phyloP scores from a whole-genome alignment of 2,888 invertebrate genomes.

The Noctua comes region DNA sequence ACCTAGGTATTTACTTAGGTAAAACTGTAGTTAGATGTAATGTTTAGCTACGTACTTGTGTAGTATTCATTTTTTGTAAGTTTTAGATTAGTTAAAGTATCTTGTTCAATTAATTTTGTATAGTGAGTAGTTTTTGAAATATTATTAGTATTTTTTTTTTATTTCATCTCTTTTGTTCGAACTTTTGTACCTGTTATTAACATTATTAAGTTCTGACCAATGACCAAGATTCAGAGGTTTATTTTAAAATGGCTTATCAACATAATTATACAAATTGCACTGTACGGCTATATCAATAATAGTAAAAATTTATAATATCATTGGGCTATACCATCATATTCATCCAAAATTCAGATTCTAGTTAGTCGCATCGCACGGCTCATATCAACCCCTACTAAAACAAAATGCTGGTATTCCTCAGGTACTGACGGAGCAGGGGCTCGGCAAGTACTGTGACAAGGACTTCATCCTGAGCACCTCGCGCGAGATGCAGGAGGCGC shows the following conservation, averaged over 20 bases:
- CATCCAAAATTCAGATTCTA: neutral
- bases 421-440: conserved; percentile 97
- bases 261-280: neutral
- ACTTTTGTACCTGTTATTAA: too few relatives aligned
- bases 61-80: neutral
- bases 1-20: conserved; percentile 51
- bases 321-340: neutral
- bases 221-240: neutral
- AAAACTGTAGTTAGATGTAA: conserved; percentile 18
- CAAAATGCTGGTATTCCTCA: conserved; percentile 73
- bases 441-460: conserved; percentile 98
- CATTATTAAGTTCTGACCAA: neutral
- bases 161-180: neutral
- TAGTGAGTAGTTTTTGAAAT: neutral
- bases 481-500: conserved; percentile 98
- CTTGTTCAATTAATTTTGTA: neutral
- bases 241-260: neutral
- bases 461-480: conserved; percentile 98
- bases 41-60: neutral
- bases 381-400: neutral
- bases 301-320: neutral
- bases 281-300: neutral
- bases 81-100: neutral
- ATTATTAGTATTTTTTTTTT: neutral
- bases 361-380: neutral